Evolutionary conservation across 2,888 invertebrate species (phyloP).

Genomic region (Coenonympha glycerion): DNA sequence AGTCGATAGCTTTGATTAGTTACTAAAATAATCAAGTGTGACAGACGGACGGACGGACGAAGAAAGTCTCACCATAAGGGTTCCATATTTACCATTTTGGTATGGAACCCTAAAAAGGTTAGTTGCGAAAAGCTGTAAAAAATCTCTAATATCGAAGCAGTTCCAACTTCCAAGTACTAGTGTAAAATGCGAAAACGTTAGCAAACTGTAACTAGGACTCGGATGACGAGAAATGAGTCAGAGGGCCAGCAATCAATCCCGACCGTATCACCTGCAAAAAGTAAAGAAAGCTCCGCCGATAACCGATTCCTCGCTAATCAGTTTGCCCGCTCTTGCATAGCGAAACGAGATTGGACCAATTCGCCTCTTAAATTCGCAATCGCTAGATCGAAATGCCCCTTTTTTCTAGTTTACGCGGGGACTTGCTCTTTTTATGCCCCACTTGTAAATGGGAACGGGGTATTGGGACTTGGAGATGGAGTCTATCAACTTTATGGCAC

Average conservation of each 20-base stretch:
- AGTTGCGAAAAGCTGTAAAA: too few relatives aligned
- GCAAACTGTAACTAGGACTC: slow-evolving; percentile 15
- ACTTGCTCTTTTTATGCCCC: slow-evolving; percentile 25
- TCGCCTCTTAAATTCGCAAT: slow-evolving; percentile 57
- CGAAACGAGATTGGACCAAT: slow-evolving; percentile 63
- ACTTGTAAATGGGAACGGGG: slow-evolving; percentile 16
- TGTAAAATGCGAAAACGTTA: slow-evolving; percentile 1
- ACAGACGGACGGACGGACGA: too few relatives aligned
- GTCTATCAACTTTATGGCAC: too few relatives aligned
- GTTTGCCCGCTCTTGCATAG: slow-evolving; percentile 63
- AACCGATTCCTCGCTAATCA: slow-evolving; percentile 41
- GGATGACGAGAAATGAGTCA: slow-evolving; percentile 52
- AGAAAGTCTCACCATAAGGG: too few relatives aligned
- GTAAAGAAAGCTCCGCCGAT: slow-evolving; percentile 55
- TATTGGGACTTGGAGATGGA: not conserved
- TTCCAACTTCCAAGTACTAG: too few relatives aligned
- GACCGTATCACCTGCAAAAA: slow-evolving; percentile 60
- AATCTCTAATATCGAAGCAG: slow-evolving; percentile 4
- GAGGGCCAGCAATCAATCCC: slow-evolving; percentile 53
- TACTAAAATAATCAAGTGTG: too few relatives aligned
- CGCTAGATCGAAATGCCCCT: slow-evolving; percentile 42
- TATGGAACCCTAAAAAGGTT: not conserved
- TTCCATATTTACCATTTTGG: too few relatives aligned
- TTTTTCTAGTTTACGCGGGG: slow-evolving; percentile 25
- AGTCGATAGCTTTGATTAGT: too few relatives aligned